phyloP scores from a whole-genome alignment of 2,113 vertebrate genomes.

The Gallinago jamesoni region DNA sequence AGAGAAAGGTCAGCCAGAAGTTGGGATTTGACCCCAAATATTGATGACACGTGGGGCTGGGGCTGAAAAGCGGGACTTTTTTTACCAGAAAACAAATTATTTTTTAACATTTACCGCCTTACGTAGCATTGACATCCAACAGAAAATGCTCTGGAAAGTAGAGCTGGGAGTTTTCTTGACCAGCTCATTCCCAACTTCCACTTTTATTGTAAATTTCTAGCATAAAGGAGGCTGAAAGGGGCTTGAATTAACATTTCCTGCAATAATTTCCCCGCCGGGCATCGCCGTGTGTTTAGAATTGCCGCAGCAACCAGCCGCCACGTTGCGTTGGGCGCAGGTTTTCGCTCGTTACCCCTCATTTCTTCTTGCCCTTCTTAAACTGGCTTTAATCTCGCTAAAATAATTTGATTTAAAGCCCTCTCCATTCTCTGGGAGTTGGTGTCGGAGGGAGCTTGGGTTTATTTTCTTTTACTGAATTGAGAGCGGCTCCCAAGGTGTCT shows the following conservation, averaged over 20 bases:
- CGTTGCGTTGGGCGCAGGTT: not conserved
- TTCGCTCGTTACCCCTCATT: not conserved
- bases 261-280: not conserved
- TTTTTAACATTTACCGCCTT: not conserved
- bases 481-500: not conserved
- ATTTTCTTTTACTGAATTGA: not conserved
- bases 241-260: not conserved
- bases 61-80: not conserved
- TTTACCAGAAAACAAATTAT: not conserved
- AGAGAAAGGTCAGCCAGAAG: too few species aligned
- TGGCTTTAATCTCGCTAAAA: not conserved
- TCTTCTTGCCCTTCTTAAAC: not conserved
- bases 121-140: rapidly evolving
- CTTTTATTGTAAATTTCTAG: not conserved
- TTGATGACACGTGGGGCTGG: rapidly evolving
- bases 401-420: not conserved
- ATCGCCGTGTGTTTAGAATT: not conserved
- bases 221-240: not conserved
- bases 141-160: not conserved
- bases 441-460: not conserved
- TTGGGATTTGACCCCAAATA: too few species aligned
- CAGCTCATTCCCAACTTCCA: not conserved
- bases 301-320: not conserved
- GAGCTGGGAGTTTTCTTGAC: not conserved
- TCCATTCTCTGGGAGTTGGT: not conserved